Conservation (phyloP, 2,888 invertebrate species). For the Endomychus coccineus region DNA sequence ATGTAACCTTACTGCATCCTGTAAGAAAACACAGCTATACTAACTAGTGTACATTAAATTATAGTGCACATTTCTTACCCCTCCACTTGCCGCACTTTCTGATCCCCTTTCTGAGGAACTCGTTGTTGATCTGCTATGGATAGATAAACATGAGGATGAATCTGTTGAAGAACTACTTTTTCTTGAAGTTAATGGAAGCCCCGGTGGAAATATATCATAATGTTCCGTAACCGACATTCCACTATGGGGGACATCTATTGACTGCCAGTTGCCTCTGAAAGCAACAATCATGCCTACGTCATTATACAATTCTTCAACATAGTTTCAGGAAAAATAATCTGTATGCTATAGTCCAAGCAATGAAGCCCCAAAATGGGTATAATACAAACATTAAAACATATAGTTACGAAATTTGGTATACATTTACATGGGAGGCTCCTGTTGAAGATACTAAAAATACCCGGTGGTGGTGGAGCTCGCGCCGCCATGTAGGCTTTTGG, state of each 20-base stretch:
- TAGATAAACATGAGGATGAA: slow-evolving; percentile 51
- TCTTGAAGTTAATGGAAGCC: slow-evolving; percentile 46
- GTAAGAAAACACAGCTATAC: slow-evolving; percentile 7
- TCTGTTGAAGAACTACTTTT: slow-evolving; percentile 57
- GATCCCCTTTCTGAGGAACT: slow-evolving; percentile 47
- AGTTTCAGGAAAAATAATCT: not conserved
- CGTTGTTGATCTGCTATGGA: slow-evolving; percentile 50
- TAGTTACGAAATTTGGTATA: no score
- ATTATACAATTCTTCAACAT: no score
- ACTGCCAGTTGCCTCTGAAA: slow-evolving; percentile 42
- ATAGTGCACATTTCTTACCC: slow-evolving; percentile 22
- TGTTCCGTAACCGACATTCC: slow-evolving; percentile 41
- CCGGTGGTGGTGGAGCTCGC: no score
- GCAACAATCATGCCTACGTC: no score
- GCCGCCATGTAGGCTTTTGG: no score
- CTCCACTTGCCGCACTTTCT: slow-evolving; percentile 43
- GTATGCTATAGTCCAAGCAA: no score
- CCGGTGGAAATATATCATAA: slow-evolving; percentile 42
- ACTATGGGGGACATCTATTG: slow-evolving; percentile 40
- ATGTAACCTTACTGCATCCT: slow-evolving; percentile 42
- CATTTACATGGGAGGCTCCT: no score
- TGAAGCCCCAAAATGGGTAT: no score
- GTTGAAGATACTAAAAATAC: no score
- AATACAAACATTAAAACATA: no score
- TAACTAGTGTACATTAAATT: not conserved